phyloP scores from a whole-genome alignment of 2,113 vertebrate genomes.

The Macrotus californicus region DNA sequence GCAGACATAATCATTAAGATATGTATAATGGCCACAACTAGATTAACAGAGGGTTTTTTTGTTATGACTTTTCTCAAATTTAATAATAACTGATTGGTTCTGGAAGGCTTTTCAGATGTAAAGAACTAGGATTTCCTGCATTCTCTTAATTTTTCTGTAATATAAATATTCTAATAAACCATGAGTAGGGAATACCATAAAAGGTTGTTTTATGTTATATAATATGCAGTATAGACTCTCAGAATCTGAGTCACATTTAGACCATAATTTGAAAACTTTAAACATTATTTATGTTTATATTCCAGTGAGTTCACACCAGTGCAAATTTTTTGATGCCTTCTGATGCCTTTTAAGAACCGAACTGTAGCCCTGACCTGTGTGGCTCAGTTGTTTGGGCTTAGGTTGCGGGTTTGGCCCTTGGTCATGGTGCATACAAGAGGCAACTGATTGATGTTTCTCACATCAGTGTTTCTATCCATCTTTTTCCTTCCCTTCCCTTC shows the following conservation, averaged over 20 bases:
- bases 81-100: not conserved
- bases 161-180: not conserved
- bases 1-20: not conserved
- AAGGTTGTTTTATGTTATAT: not conserved
- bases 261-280: not conserved
- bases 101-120: not conserved
- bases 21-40: not conserved
- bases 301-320: not conserved
- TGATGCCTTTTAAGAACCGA: not conserved
- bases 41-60: not conserved
- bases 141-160: not conserved
- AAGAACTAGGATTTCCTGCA: not conserved
- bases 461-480: too few relatives aligned
- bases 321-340: not conserved
- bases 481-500: too few relatives aligned
- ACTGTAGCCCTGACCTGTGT: too few relatives aligned
- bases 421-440: too few relatives aligned
- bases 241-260: constrained; percentile 10
- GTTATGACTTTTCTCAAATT: not conserved
- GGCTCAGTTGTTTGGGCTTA: too few relatives aligned
- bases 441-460: too few relatives aligned
- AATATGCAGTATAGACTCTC: constrained; percentile 7
- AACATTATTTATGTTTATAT: not conserved
- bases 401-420: too few relatives aligned
- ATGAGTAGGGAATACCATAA: not conserved